A percentile compares a stretch with the other conserved stretches of the same genome.
These are phyloP conservation scores for Heteromurus nitidus DNA, from an alignment of 2,888 invertebrate genomes.

Conservation along the genomic window DNA sequence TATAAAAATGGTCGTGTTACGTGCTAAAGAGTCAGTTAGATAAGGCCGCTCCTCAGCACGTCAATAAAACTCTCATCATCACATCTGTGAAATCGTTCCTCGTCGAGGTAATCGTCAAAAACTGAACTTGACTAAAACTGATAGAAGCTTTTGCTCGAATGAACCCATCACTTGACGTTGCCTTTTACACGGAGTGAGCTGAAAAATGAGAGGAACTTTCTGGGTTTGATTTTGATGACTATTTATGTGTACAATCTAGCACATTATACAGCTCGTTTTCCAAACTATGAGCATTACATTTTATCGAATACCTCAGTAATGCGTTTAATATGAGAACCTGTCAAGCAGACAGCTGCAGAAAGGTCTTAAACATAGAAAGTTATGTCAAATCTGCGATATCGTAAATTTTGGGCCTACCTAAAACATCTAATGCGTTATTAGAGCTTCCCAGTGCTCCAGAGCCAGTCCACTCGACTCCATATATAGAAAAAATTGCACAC, in stretches of 20 bases:
- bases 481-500: too few species aligned
- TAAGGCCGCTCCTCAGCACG: too few species aligned
- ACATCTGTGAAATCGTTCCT: constrained; percentile 10
- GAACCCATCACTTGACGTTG: not conserved
- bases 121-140: not conserved
- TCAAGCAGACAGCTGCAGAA: not conserved
- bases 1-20: too few species aligned
- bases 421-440: too few species aligned
- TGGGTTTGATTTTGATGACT: too few species aligned
- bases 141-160: not conserved
- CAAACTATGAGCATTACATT: not conserved
- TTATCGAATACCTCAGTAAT: not conserved
- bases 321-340: not conserved
- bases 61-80: constrained; percentile 29
- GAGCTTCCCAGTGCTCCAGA: too few species aligned
- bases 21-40: too few species aligned
- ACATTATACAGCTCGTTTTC: too few species aligned
- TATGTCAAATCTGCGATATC: too few species aligned
- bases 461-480: too few species aligned
- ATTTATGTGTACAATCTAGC: too few species aligned
- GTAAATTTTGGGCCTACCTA: too few species aligned
- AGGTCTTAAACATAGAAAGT: not conserved
- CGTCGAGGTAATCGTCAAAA: constrained; percentile 9
- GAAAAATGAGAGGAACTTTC: not conserved
- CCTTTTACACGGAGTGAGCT: not conserved